Base-by-base conservation (phyloP, 2,797 vertebrate species). In the Falco rusticolus region DNA sequence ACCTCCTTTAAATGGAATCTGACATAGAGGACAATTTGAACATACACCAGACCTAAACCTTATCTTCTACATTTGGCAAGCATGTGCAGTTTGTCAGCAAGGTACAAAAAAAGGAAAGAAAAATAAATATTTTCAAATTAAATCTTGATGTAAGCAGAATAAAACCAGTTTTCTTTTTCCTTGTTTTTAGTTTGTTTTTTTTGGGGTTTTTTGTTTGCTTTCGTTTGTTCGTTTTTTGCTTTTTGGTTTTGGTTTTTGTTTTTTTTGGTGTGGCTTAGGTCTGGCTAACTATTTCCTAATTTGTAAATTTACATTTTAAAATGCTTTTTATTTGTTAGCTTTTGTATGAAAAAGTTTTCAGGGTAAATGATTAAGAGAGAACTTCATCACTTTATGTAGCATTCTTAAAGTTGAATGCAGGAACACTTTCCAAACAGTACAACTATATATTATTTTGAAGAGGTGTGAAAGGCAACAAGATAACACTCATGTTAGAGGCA, bases 391-490 rank as follows among this genome's bases (percentile, higher is more conserved):
- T 61, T 43, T 39, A 9, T 66, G 21, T 60, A 26, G 1, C 10
- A 61, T 65, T 84, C n/a, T 56, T 56, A n/a, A 64, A 81, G 15
- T 5, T 20, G 18, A 34, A 70, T 19, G 16, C 24, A 5, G 8
- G 26, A 92, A 61, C 2, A 33, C 24, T 39, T 72, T 56, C 11
- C 17, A 53, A 81, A 51, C 6, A n/a, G 2, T 43, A 13, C 31
- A 8, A 24, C 4, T 60, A 20, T 16, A 7, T 33, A 8, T 61
- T 31, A 14, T 22, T 22, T 2, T 2, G 1, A 3, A 29, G 3
- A 2, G 7, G 2, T 8, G 4, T 15, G 74, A 60, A 61, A 70
- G 12, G 11, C 28, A 31, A 2, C 3, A 33, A 31, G 11, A 10
- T 37, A 69, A n/a, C 31, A 18, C 11, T 63, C 19, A 14, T 29